A percentile compares a stretch with the other conserved stretches of the same genome.
phyloP scores from a whole-genome alignment of 2,888 invertebrate genomes.

The Calameuta idolon region DNA sequence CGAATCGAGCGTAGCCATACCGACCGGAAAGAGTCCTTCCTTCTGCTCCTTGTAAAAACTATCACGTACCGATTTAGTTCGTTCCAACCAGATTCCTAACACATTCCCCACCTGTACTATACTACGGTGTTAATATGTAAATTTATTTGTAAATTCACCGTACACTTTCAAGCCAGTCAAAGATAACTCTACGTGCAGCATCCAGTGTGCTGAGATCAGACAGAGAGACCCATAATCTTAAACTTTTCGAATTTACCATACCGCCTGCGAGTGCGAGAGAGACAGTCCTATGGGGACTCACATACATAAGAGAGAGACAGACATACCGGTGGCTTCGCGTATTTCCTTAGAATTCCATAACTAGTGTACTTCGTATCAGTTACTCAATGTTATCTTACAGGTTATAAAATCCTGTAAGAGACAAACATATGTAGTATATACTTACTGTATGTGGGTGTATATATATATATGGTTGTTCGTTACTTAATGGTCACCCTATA shows the following conservation, averaged over 20 bases:
- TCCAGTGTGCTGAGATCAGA: background rate
- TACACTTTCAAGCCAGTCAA: background rate
- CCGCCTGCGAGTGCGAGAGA: too few species aligned
- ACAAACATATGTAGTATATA: too few species aligned
- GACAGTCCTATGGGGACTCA: too few species aligned
- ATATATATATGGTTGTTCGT: constrained; percentile 14
- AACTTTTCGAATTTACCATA: background rate
- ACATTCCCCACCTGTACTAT: background rate
- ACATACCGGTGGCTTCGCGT: too few species aligned
- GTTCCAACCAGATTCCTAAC: background rate
- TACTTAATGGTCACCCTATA: constrained; percentile 51
- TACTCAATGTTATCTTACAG: too few species aligned
- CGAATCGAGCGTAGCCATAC: constrained; percentile 33
- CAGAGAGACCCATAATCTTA: background rate
- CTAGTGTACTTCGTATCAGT: too few species aligned
- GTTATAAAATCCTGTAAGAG: too few species aligned
- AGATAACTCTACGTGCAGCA: background rate
- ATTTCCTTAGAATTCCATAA: too few species aligned
- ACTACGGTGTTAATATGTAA: background rate
- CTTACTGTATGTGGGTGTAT: too few species aligned
- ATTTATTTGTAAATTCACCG: background rate
- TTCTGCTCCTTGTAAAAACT: constrained; percentile 13
- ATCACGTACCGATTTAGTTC: background rate
- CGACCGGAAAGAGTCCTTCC: constrained; percentile 15
- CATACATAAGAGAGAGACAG: too few species aligned